Evolutionary conservation across 2,888 invertebrate species (phyloP).

Genomic region (Leptothorax acervorum): DNA sequence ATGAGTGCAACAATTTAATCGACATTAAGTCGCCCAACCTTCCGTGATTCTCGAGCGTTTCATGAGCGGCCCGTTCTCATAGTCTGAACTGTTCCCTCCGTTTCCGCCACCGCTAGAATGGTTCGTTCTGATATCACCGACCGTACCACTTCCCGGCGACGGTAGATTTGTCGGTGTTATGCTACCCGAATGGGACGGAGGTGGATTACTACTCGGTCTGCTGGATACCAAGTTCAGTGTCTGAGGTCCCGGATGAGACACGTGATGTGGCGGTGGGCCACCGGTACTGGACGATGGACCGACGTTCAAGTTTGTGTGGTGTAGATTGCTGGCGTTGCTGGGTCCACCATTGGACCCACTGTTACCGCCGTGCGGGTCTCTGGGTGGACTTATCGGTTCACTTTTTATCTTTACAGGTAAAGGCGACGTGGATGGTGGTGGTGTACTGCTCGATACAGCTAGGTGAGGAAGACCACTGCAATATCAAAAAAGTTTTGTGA

Average conservation of each 20-base stretch:
- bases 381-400: conserved; percentile 97
- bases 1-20: conserved; percentile 66
- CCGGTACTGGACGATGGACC: conserved; percentile 82
- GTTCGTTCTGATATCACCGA: conserved; percentile 87
- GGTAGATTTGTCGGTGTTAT: conserved; percentile 94
- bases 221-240: conserved; percentile 83
- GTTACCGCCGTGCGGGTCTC: conserved; percentile 90
- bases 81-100: conserved; percentile 86
- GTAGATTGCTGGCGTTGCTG: conserved; percentile 86
- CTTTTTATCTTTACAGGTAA: conserved; percentile 96
- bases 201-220: conserved; percentile 83
- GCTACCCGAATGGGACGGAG: conserved; percentile 88
- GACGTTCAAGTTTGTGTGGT: conserved; percentile 84
- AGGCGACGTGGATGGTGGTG: conserved; percentile 92
- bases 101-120: conserved; percentile 82
- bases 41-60: conserved; percentile 96
- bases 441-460: conserved; percentile 91
- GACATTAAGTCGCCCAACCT: conserved; percentile 95
- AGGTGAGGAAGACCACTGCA: conserved; percentile 92
- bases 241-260: conserved; percentile 79
- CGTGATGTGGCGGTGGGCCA: conserved; percentile 80
- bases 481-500: conserved; percentile 49
- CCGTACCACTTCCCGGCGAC: conserved; percentile 87
- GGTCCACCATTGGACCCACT: conserved; percentile 81
- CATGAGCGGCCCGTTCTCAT: conserved; percentile 89